A percentile compares a stretch with the other conserved stretches of the same genome.
These are phyloP conservation scores for Psittacula derbiana DNA, from an alignment of 2,797 vertebrate genomes.

Conservation along the genomic window DNA sequence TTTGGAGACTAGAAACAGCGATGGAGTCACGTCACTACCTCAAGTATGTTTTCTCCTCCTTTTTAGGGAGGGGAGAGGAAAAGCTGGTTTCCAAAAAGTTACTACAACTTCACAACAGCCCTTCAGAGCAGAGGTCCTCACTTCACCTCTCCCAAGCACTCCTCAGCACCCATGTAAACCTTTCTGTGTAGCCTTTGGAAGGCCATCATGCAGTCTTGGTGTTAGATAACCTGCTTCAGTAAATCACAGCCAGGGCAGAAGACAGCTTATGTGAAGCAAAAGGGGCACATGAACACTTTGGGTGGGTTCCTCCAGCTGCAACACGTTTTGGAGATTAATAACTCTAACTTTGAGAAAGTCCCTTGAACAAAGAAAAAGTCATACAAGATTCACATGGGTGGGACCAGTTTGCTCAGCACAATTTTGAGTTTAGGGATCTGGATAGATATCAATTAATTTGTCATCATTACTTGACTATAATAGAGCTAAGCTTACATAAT, in stretches of 20 bases:
- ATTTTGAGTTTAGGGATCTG: neutral
- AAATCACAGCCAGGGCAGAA: neutral
- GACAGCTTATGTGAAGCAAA: neutral
- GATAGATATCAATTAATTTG: neutral
- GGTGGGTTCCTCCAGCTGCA: neutral
- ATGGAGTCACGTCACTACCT: constrained; percentile 38
- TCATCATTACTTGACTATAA: neutral
- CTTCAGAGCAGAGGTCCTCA: neutral
- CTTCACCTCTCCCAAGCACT: neutral
- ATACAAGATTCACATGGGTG: neutral
- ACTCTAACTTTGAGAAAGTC: neutral
- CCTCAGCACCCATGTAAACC: fast-evolving
- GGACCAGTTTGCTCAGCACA: neutral
- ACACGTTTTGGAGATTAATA: neutral
- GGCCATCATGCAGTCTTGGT: fast-evolving
- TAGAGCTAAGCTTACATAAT: neutral
- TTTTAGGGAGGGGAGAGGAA: constrained; percentile 59
- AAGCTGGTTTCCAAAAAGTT: constrained; percentile 43
- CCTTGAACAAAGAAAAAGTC: neutral
- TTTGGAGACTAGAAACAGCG: constrained; percentile 16
- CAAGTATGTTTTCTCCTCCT: constrained; percentile 60
- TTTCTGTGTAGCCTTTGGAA: neutral
- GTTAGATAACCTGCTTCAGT: fast-evolving
- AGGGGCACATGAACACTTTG: neutral
- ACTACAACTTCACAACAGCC: neutral